Evolutionary conservation across 2,797 vertebrate species (phyloP).

Genomic region (Champsocephalus gunnari): DNA sequence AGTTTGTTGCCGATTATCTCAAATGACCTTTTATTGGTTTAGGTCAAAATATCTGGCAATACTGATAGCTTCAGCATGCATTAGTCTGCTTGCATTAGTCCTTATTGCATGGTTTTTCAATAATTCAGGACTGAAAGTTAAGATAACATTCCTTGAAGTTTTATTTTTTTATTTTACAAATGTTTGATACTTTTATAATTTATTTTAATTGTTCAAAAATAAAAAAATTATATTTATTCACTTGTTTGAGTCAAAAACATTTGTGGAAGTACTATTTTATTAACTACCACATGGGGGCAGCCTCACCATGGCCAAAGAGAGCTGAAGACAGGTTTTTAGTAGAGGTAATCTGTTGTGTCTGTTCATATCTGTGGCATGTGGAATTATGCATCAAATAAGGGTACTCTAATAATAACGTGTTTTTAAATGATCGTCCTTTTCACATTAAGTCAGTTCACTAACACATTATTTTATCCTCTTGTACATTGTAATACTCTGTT

Average conservation of each 20-base stretch:
- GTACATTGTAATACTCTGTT: neutral
- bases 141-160: neutral
- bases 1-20: conserved; percentile 12
- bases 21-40: conserved; percentile 16
- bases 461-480: neutral
- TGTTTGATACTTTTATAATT: conserved; percentile 21
- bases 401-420: neutral
- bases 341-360: neutral
- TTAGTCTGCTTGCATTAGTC: conserved; percentile 6
- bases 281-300: conserved; percentile 68
- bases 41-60: neutral
- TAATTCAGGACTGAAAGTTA: neutral
- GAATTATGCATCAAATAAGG: neutral
- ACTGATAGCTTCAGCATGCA: neutral
- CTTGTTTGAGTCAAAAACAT: neutral
- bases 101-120: neutral
- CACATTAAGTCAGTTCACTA: neutral
- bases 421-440: neutral
- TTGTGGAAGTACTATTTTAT: conserved; percentile 37
- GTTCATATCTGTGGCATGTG: no score
- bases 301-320: conserved; percentile 29
- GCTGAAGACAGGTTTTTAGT: neutral
- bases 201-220: conserved; percentile 34
- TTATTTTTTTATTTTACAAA: conserved; percentile 5
- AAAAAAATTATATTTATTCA: conserved; percentile 50